These are phyloP conservation scores for Iphiclides podalirius DNA, from an alignment of 2,888 invertebrate species.

Conservation along the genomic window DNA sequence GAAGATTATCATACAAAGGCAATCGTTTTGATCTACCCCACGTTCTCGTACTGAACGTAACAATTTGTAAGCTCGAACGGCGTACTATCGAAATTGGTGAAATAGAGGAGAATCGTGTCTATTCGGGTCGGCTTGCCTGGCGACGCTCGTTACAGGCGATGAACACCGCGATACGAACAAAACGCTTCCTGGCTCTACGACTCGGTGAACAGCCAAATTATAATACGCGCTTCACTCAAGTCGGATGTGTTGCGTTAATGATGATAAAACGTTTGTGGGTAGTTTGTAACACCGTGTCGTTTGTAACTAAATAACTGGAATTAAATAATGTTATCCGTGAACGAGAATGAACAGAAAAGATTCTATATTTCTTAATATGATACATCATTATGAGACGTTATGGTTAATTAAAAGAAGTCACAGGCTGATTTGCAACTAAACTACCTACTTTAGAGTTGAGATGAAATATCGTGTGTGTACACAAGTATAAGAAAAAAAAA, in stretches of 20 bases:
- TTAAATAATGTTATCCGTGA: too few relatives aligned
- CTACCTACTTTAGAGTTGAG: too few relatives aligned
- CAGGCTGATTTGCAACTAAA: too few relatives aligned
- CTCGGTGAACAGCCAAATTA: constrained; percentile 65
- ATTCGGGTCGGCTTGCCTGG: constrained; percentile 38
- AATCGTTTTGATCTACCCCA: too few relatives aligned
- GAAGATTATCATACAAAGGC: too few relatives aligned
- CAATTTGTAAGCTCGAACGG: constrained; percentile 1
- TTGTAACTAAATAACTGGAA: too few relatives aligned
- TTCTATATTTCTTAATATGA: too few relatives aligned
- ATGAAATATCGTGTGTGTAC: too few relatives aligned
- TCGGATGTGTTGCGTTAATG: constrained; percentile 65
- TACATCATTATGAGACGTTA: too few relatives aligned
- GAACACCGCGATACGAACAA: constrained; percentile 62
- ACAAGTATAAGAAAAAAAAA: too few relatives aligned
- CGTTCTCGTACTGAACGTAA: not conserved
- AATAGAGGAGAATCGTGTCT: constrained; percentile 22
- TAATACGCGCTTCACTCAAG: constrained; percentile 53
- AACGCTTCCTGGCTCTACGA: constrained; percentile 63
- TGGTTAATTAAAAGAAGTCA: too few relatives aligned
- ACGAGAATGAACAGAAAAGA: too few relatives aligned
- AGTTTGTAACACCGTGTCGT: constrained; percentile 1
- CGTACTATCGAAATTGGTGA: constrained; percentile 13
- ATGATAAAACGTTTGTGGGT: constrained; percentile 53
- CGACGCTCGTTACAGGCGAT: constrained; percentile 46